These are phyloP conservation scores for Leucania comma DNA, from an alignment of 2,888 invertebrate species.

Conservation along the genomic window DNA sequence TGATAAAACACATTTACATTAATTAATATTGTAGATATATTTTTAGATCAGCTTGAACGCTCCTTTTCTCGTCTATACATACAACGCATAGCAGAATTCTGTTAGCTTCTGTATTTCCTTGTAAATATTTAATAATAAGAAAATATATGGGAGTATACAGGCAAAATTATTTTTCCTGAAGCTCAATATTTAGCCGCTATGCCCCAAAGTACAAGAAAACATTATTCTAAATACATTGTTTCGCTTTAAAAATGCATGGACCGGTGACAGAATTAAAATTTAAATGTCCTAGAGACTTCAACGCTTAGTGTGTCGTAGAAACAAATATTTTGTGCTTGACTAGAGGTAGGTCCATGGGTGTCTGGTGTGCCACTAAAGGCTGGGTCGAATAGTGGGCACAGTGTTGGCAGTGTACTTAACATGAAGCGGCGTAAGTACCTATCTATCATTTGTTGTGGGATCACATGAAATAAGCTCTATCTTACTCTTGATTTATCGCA, in stretches of 20 bases:
- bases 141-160: background rate
- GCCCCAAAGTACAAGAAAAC: slow-evolving; percentile 54
- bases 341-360: slow-evolving; percentile 76
- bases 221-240: slow-evolving; percentile 68
- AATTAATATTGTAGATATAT: slow-evolving; percentile 17
- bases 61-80: background rate
- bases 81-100: slow-evolving; percentile 24
- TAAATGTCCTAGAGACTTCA: slow-evolving; percentile 76
- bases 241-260: slow-evolving; percentile 86
- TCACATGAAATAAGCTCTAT: slow-evolving; percentile 80
- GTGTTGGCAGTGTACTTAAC: slow-evolving; percentile 75
- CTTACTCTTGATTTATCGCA: slow-evolving; percentile 82
- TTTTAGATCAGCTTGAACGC: slow-evolving; percentile 2
- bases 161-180: slow-evolving; percentile 14
- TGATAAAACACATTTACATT: background rate
- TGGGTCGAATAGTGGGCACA: slow-evolving; percentile 79
- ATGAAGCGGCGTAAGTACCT: slow-evolving; percentile 83
- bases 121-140: slow-evolving; percentile 39
- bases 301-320: slow-evolving; percentile 89
- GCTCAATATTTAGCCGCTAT: slow-evolving; percentile 55
- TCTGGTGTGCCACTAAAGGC: slow-evolving; percentile 76
- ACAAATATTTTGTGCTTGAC: slow-evolving; percentile 80
- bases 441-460: slow-evolving; percentile 86
- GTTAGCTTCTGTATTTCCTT: slow-evolving; percentile 20
- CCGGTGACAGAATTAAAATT: slow-evolving; percentile 82